Percentiles rank a stretch among this genome's conserved stretches.
phyloP scores from a whole-genome alignment of 2,888 invertebrate species.

The Elmis aenea region DNA sequence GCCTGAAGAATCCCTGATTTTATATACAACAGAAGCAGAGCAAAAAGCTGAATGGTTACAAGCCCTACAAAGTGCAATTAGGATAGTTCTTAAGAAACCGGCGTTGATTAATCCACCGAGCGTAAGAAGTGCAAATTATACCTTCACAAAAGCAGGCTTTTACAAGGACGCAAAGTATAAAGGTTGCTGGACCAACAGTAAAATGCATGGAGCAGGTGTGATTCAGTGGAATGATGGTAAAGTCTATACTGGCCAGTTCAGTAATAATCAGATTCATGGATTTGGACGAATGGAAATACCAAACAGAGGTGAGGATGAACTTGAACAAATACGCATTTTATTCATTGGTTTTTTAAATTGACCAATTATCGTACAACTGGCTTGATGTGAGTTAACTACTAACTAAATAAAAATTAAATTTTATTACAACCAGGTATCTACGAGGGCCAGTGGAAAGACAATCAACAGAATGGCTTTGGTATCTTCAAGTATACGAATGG shows the following conservation, averaged over 20 bases:
- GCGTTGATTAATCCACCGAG: slow-evolving; percentile 63
- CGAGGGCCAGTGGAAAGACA: slow-evolving; percentile 78
- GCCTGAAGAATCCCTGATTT: slow-evolving; percentile 71
- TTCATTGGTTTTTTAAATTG: slow-evolving; percentile 5
- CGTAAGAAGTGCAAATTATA: slow-evolving; percentile 65
- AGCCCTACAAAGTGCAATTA: slow-evolving; percentile 68
- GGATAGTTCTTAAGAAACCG: slow-evolving; percentile 59
- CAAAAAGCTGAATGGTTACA: slow-evolving; percentile 78
- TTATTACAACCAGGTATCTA: slow-evolving; percentile 54
- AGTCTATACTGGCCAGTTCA: slow-evolving; percentile 75
- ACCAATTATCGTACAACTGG: no score
- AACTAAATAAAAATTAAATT: no score
- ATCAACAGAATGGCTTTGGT: slow-evolving; percentile 77
- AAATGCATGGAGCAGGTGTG: slow-evolving; percentile 78
- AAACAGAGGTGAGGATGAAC: slow-evolving; percentile 51
- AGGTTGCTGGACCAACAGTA: slow-evolving; percentile 78
- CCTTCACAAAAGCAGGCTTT: slow-evolving; percentile 64
- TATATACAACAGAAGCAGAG: slow-evolving; percentile 61
- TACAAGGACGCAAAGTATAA: slow-evolving; percentile 75
- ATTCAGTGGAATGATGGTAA: slow-evolving; percentile 78
- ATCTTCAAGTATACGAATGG: slow-evolving; percentile 69
- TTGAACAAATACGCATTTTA: no score
- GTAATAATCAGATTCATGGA: slow-evolving; percentile 67
- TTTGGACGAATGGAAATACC: slow-evolving; percentile 66
- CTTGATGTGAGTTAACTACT: no score